Conservation (phyloP, 2,797 vertebrate genomes). For the Tragelaphus oryx region DNA sequence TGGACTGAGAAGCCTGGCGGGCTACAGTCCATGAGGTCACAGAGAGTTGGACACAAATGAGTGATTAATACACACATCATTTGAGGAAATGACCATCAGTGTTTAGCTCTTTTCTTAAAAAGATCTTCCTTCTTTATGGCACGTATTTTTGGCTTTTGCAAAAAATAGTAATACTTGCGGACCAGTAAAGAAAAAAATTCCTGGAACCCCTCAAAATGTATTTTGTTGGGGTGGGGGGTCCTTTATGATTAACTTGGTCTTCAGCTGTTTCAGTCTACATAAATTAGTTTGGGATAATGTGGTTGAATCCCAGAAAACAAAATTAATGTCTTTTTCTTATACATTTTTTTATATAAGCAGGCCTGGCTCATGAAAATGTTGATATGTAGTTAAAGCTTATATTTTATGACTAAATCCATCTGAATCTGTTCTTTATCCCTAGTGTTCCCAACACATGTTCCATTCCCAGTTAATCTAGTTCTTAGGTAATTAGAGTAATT, state of each 20-base stretch:
- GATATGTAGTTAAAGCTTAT: neutral
- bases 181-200: neutral
- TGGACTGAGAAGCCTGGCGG: neutral
- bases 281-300: conserved; percentile 9
- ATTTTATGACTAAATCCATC: neutral
- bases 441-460: neutral
- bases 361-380: neutral
- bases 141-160: conserved; percentile 47
- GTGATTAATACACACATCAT: neutral
- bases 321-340: neutral
- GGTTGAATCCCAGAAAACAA: neutral
- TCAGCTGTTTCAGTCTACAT: neutral
- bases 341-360: neutral
- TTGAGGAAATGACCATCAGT: conserved; percentile 22
- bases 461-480: neutral
- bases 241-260: neutral
- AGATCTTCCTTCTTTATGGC: neutral
- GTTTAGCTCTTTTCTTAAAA: conserved; percentile 54
- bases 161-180: conserved; percentile 16
- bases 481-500: neutral
- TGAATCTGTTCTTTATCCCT: neutral
- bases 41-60: neutral
- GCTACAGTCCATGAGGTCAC: neutral
- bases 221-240: rapidly evolving
- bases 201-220: neutral